phyloP scores from a whole-genome alignment of 23 tunicate species.

The Styela clava region DNA sequence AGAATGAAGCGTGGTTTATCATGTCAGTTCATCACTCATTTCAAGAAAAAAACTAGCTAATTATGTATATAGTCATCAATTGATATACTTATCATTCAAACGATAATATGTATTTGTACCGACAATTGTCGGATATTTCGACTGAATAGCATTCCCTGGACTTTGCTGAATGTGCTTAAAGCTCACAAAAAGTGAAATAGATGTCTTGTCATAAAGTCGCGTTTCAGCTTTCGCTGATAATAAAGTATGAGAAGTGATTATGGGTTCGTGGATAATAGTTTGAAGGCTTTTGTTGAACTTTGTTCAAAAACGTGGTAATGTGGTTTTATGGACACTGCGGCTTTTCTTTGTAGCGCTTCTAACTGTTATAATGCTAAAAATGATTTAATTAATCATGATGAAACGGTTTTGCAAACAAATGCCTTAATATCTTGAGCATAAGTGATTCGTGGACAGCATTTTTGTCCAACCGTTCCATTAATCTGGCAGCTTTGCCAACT shows the following conservation, averaged over 20 bases:
- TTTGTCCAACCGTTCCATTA: background rate
- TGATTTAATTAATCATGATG: too few species aligned
- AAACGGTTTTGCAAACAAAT: too few species aligned
- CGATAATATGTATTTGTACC: background rate
- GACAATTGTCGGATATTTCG: background rate
- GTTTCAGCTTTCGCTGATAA: background rate
- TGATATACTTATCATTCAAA: background rate
- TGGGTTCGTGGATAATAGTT: background rate
- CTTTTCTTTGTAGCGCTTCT: too few species aligned
- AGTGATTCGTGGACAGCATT: background rate
- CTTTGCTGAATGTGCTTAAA: background rate
- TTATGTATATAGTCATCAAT: conserved; percentile 6
- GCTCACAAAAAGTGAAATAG: background rate
- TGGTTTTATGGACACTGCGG: too few species aligned
- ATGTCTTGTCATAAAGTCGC: background rate
- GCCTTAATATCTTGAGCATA: background rate
- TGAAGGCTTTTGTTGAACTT: background rate
- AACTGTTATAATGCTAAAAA: too few species aligned
- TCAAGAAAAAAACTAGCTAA: background rate
- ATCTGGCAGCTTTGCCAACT: conserved; percentile 16
- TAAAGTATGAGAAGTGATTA: background rate
- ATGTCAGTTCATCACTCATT: background rate
- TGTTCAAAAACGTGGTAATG: too few species aligned
- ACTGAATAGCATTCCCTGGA: background rate
- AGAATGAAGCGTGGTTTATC: background rate